Evolutionary conservation across 1,140 invertebrate genomes (phyloP), one percentile per base, ranked within the genome.

Genomic region (Caenorhabditis brenneri): DNA sequence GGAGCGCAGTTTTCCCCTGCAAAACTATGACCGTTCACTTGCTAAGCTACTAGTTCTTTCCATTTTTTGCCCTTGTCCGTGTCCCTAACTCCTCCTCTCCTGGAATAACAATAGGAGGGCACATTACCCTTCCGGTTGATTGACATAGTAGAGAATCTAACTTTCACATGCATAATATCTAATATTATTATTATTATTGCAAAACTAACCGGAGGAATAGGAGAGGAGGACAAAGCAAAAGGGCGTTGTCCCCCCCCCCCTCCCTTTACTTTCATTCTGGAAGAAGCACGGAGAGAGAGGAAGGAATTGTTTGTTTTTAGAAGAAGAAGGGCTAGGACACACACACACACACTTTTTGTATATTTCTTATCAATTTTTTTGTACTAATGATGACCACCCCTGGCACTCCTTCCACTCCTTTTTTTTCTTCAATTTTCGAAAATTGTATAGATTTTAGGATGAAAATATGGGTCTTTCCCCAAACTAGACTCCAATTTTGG

Each of bases 91-190:
- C n/a, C n/a, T n/a, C 2, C 2, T 2, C 55, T 10, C 7, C 27
- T 27, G 31, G 15, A 29, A 29, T 19, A 58, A 58, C 29, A 58
- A 58, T 46, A 46, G 33, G 10, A 9, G 5, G 1, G 31, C 33
- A 33, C 36, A 42, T 74, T 24, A 42, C 65, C 65, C 31, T 74
- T 31, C n/a, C 36, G 65, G 36, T 74, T 74, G 65, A 74, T 74
- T 74, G 65, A 42, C 65, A 74, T 46, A 74, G 9, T 55, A 55
- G 19, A n/a, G 22, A n/a, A 46, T 46, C 10, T 1, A 12, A 12
- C 16, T 46, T 46, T 46, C 16, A 12, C 10, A 12, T 46, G 16
- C 16, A 12, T 16, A 12, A 12, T 46, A 46, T 51, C n/a, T n/a
- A n/a, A 36, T 65, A 36, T 65, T n/a, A n/a, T n/a, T n/a, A n/a